phyloP scores from a whole-genome alignment of 2,797 vertebrate species.

The Manis javanica region DNA sequence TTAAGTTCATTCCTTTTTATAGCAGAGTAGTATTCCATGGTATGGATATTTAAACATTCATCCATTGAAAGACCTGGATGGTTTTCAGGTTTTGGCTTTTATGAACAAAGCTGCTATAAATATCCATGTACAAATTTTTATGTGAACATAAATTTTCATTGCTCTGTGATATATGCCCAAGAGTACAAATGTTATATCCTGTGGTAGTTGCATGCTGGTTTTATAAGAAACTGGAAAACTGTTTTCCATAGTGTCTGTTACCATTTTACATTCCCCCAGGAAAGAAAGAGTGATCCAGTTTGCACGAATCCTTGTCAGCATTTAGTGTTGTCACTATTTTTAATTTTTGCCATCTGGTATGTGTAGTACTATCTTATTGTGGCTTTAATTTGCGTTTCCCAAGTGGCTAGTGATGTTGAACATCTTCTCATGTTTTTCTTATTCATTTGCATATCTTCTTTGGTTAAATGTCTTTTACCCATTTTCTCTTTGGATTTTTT shows the following conservation, averaged over 20 bases:
- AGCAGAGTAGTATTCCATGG: background rate
- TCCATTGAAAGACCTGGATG: background rate
- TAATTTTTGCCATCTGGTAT: background rate
- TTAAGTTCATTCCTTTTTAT: slow-evolving; percentile 7
- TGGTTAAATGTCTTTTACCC: background rate
- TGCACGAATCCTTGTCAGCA: background rate
- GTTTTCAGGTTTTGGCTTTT: background rate
- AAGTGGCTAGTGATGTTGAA: background rate
- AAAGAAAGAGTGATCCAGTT: background rate
- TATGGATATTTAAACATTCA: background rate
- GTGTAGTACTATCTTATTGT: background rate
- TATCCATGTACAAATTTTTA: background rate
- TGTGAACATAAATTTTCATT: background rate
- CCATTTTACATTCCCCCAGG: background rate
- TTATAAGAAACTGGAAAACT: background rate
- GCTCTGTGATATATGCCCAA: background rate
- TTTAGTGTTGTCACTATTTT: background rate
- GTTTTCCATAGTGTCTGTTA: background rate
- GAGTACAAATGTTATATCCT: background rate
- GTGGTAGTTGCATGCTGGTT: background rate
- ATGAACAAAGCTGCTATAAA: background rate
- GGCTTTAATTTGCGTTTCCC: background rate
- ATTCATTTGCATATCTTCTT: background rate
- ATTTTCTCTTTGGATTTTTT: slow-evolving; percentile 14
- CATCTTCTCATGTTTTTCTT: background rate